These are phyloP conservation scores for Drosophila hydei DNA, from an alignment of 1,140 invertebrate genomes.

Conservation along the genomic window DNA sequence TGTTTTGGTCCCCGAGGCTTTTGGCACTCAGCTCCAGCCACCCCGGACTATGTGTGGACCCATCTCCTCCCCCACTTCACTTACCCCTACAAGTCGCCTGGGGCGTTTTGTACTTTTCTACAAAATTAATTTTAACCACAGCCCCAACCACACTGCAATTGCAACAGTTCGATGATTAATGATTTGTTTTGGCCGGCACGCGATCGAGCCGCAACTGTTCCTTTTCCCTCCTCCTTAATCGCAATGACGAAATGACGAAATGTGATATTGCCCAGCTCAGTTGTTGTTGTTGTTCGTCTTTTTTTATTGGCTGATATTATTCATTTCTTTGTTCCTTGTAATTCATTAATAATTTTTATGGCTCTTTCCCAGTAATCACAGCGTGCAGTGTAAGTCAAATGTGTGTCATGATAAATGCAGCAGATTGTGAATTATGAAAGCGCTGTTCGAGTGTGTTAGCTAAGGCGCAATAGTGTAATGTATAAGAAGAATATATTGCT, in stretches of 20 bases:
- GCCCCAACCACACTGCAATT: constrained; percentile 54
- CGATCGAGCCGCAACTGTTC: constrained; percentile 44
- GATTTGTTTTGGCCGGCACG: constrained; percentile 64
- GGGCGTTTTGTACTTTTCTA: constrained; percentile 61
- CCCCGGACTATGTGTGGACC: not conserved
- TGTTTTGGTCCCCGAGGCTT: constrained; percentile 70
- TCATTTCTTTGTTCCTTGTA: constrained; percentile 62
- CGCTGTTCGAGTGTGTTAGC: not conserved
- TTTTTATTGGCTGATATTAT: constrained; percentile 64
- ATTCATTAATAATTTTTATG: constrained; percentile 78
- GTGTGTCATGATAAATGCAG: constrained; percentile 2
- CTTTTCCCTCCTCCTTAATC: constrained; percentile 21
- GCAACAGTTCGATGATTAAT: constrained; percentile 80
- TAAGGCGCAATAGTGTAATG: too few species aligned
- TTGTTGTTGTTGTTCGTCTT: not conserved
- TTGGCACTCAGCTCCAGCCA: constrained; percentile 13
- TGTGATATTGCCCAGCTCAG: constrained; percentile 51
- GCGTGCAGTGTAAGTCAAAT: constrained; percentile 46
- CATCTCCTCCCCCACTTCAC: not conserved
- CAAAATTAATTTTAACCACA: constrained; percentile 79
- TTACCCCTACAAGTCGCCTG: constrained; percentile 18
- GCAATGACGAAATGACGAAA: constrained; percentile 45
- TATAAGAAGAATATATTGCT: too few species aligned
- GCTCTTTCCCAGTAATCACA: constrained; percentile 33
- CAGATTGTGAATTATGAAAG: constrained; percentile 5